Base-by-base conservation (phyloP, 1,140 invertebrate species). In the Pissodes strobi region DNA sequence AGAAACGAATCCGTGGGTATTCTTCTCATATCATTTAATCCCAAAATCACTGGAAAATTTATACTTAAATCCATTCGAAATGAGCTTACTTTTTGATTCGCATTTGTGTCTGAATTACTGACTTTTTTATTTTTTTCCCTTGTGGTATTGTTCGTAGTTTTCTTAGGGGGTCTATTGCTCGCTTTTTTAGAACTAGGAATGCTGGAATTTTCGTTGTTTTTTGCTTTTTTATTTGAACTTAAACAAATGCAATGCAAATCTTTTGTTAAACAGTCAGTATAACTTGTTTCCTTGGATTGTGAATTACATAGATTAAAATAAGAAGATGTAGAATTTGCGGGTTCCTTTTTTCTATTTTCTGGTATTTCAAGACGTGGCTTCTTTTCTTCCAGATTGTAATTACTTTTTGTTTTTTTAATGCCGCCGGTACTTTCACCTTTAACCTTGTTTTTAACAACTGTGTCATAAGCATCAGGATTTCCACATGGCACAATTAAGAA, bases 391-490 rank as follows among this genome's bases (percentile, higher is more conserved):
- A 19, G 8, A 37, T 39, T 17, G 17, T 34, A 21, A 38, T 15
- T 13, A 17, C 39, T 48, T 4, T n/a, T 19, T 8, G 21, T 48
- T 9, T 41, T 27, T 25, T 3, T 15, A 49, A 12, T 55, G 1
- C 22, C 13, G 6, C 18, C 12, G 6, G 2, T 8, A 5, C 9
- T 27, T 9, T 41, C 22, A 9, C 15, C 12, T 17, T 52, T 59
- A 6, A 12, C 49, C 23, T 66, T 60, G 30, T 18, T 52, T 38
- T 27, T 41, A 6, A 58, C 22, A 52, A 51, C 41, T 2, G 27
- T 18, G 13, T 69, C 56, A 37, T 71, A 71, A 12, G 62, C 67
- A 37, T 71, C 70, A 25, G 70, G 70, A 39, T 71, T 71, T 6
- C 30, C 52, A 64, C 70, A 71, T n/a, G 70, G 70, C 17, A 68